Percentiles rank a stretch among this genome's conserved stretches.
Evolutionary conservation across 2,113 vertebrate genomes (phyloP).

Genomic region (Heteronetta atricapilla): DNA sequence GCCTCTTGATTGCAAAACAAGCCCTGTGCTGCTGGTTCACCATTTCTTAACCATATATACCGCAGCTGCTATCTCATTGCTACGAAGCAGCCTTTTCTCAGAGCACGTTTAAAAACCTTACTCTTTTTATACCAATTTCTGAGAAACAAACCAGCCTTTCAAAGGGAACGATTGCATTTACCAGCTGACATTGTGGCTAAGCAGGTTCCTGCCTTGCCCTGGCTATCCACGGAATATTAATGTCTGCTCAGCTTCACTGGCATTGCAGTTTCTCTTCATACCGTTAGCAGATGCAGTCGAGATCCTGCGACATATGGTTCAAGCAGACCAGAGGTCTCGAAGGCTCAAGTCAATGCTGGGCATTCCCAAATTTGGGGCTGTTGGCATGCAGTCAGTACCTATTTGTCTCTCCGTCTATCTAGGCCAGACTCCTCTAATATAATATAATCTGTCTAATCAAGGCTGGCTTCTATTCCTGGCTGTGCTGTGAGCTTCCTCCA

Average conservation of each 20-base stretch:
- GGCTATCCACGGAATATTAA: not conserved
- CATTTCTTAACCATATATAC: not conserved
- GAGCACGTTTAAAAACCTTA: not conserved
- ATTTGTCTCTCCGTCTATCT: constrained; percentile 12
- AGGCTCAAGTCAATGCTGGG: not conserved
- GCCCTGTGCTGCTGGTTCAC: not conserved
- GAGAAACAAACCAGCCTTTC: not conserved
- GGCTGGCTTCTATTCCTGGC: constrained; percentile 37
- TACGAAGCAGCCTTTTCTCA: not conserved
- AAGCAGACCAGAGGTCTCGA: not conserved
- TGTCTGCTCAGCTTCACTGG: not conserved
- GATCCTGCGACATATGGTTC: not conserved
- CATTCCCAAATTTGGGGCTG: constrained; percentile 1
- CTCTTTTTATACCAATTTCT: not conserved
- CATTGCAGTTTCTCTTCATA: not conserved
- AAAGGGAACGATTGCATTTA: not conserved
- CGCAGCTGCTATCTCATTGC: not conserved
- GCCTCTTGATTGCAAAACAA: not conserved
- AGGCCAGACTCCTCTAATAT: constrained; percentile 18
- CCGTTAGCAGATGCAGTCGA: not conserved
- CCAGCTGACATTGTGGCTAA: not conserved
- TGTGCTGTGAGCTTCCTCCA: constrained; percentile 19
- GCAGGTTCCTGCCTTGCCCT: not conserved
- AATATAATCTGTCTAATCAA: constrained; percentile 39
- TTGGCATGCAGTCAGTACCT: constrained; percentile 31